Base-by-base conservation (phyloP, 92 coral and sea anemone genomes). In the Umimayanthus chanpuru region DNA sequence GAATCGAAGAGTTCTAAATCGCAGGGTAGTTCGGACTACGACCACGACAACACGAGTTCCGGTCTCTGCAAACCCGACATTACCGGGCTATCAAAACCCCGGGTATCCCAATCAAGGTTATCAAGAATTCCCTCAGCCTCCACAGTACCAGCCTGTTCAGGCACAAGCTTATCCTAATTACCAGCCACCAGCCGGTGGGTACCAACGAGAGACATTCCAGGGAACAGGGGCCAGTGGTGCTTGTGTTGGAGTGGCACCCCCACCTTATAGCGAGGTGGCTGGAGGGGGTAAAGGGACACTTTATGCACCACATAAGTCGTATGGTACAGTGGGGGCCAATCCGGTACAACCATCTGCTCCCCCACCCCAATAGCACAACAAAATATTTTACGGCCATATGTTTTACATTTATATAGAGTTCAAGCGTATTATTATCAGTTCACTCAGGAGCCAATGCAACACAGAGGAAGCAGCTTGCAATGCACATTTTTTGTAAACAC, bases 41-140 rank as follows among this genome's bases (percentile, higher is more conserved):
- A 70, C 20, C 8, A 83, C 66, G 71, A 83, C 78, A 15, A 12
- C 40, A 26, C 76, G 78, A 70, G 67, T 26, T 47, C 58, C 73
- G 2, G 87, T 43, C 29, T 55, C 75, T 47, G 15, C 29, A 26
- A 50, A 30, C 43, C 87, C 44, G 78, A 78, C 73, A 50, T 29
- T 16, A 16, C 65, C 77, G 10, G 77, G 64, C 20, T 68, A 70
- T 70, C 87, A 68, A 26, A 70, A 83, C 77, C 58, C 77, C 3
- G 64, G 87, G 4, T 68, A 44, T 12, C 78, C 78, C 5, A 70
- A 68, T 47, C 79, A 70, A 26, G 87, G 87, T 25, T 83, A 83
- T 55, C 66, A 83, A 70, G 87, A 83, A 32, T 83, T 68, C 64
- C 87, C 78, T 15, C 87, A 83, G 55, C 77, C 44, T 8, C 87